Conservation (phyloP, 1,140 invertebrate genomes). For the Oreohelix idahoensis region DNA sequence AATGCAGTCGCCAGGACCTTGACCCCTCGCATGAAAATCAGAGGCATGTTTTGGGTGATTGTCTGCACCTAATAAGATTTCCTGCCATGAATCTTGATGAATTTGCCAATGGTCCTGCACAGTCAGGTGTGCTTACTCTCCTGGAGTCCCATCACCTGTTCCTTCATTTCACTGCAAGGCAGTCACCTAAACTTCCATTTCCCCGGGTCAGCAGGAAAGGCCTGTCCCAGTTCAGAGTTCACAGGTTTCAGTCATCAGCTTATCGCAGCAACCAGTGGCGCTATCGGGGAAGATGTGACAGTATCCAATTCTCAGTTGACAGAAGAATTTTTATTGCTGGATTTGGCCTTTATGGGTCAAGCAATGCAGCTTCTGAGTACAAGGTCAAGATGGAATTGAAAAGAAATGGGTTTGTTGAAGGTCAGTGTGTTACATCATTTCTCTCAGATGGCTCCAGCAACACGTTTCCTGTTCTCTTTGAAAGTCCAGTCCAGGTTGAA, state of each 20-base stretch:
- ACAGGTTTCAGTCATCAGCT: conserved; percentile 95
- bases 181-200: conserved; percentile 86
- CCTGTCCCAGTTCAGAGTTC: conserved; percentile 90
- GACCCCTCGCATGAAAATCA: conserved; percentile 82
- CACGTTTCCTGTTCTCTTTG: conserved; percentile 89
- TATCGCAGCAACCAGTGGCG: conserved; percentile 97
- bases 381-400: conserved; percentile 85
- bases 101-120: conserved; percentile 86
- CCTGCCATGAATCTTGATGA: conserved; percentile 89
- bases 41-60: conserved; percentile 79
- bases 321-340: conserved; percentile 87
- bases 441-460: conserved; percentile 84
- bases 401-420: conserved; percentile 82
- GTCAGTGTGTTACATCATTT: conserved; percentile 83
- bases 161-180: conserved; percentile 82
- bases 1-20: conserved; percentile 81
- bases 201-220: conserved; percentile 86
- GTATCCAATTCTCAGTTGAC: conserved; percentile 88
- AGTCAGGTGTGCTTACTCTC: conserved; percentile 81
- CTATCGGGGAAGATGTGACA: conserved; percentile 88
- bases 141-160: conserved; percentile 85
- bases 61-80: conserved; percentile 85
- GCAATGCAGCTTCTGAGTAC: conserved; percentile 86
- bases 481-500: conserved; percentile 87
- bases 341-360: conserved; percentile 90